phyloP scores from a whole-genome alignment of 1,140 invertebrate species.

The Dendrolimus punctatus region DNA sequence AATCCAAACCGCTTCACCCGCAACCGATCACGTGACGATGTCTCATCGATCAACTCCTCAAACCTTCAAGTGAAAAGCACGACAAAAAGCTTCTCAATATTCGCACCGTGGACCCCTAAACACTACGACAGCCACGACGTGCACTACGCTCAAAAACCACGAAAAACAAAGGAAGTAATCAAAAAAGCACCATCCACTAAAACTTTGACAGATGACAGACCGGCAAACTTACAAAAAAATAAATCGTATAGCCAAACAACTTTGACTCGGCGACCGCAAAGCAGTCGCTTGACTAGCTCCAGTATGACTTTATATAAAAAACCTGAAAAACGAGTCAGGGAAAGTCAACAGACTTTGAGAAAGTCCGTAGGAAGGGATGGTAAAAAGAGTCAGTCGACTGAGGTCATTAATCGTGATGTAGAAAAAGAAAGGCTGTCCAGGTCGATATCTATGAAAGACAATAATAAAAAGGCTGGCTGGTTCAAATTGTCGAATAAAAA shows the following conservation, averaged over 20 bases:
- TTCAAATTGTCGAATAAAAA: constrained; percentile 76
- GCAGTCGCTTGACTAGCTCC: constrained; percentile 41
- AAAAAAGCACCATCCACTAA: constrained; percentile 48
- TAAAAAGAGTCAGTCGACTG: constrained; percentile 74
- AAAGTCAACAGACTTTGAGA: constrained; percentile 64
- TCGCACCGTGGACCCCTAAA: constrained; percentile 87
- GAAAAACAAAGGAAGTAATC: constrained; percentile 35
- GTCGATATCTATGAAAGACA: constrained; percentile 79
- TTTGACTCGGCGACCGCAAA: constrained; percentile 41
- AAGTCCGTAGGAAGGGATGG: constrained; percentile 56
- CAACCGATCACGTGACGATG: constrained; percentile 80
- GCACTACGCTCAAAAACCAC: constrained; percentile 81
- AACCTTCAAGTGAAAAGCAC: constrained; percentile 80
- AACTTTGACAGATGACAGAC: constrained; percentile 38
- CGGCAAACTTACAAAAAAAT: constrained; percentile 42
- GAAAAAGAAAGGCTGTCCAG: constrained; percentile 67
- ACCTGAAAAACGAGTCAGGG: constrained; percentile 55
- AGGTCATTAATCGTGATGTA: constrained; percentile 71
- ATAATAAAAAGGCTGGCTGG: constrained; percentile 80
- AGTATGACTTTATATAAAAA: constrained; percentile 52
- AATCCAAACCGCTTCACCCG: constrained; percentile 74
- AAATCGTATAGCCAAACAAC: constrained; percentile 64
- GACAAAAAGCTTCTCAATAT: constrained; percentile 86
- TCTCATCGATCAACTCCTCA: constrained; percentile 74
- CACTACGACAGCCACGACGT: constrained; percentile 83